Evolutionary conservation across 2,888 invertebrate species (phyloP).

Genomic region (Argyra leucocephala): DNA sequence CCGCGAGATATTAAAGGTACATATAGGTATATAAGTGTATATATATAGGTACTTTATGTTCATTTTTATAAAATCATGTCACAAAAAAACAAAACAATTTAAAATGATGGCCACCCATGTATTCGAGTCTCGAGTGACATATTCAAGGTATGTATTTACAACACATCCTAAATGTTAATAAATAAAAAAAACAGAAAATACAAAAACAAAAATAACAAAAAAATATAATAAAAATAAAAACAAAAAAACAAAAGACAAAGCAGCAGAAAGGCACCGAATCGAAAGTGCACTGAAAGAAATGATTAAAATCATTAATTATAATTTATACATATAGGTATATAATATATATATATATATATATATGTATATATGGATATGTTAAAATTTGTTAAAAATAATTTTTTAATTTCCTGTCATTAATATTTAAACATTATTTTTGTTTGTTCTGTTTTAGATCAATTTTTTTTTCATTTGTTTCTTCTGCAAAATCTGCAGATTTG

Average conservation of each 20-base stretch:
- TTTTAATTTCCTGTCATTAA: constrained; percentile 6
- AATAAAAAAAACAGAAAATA: too few relatives aligned
- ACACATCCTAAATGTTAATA: too few relatives aligned
- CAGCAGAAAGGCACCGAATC: neutral
- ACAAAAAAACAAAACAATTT: neutral
- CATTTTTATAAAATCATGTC: too few relatives aligned
- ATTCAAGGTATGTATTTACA: neutral
- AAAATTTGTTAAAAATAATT: neutral
- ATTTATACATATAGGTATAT: too few relatives aligned
- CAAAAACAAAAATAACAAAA: too few relatives aligned
- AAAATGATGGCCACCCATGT: constrained; percentile 1
- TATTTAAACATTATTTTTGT: neutral
- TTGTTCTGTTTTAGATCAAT: too few relatives aligned
- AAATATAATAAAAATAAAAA: neutral
- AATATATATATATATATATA: neutral
- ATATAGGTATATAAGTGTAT: too few relatives aligned
- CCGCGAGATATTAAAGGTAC: too few relatives aligned
- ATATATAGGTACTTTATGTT: too few relatives aligned
- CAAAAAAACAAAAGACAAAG: neutral
- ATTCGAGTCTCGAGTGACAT: neutral
- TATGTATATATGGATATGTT: neutral
- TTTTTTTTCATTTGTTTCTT: too few relatives aligned
- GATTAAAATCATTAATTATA: neutral
- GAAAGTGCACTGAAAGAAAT: neutral
- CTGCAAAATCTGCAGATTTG: too few relatives aligned